Conservation (phyloP, 2,113 vertebrate genomes). For the Burhinus bistriatus region DNA sequence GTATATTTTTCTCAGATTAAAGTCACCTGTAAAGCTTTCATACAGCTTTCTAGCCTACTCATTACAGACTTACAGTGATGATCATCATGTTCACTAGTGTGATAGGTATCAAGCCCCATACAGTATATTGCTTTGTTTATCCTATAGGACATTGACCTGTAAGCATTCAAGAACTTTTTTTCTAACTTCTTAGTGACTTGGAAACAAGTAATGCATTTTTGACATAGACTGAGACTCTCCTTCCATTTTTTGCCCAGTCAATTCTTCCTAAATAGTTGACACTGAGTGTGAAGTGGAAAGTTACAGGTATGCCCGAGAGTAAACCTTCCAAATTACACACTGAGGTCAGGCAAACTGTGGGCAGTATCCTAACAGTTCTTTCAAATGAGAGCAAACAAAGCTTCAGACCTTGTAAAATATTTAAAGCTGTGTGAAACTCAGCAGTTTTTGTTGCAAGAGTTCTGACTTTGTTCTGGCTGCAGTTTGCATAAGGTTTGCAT, state of each 20-base stretch:
- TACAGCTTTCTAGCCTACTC: neutral
- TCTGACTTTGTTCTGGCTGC: neutral
- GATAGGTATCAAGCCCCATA: neutral
- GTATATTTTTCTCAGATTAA: neutral
- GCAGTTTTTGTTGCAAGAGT: slow-evolving; percentile 37
- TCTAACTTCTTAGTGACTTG: neutral
- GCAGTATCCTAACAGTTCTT: slow-evolving; percentile 69
- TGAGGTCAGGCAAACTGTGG: slow-evolving; percentile 67
- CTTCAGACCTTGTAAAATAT: slow-evolving; percentile 67
- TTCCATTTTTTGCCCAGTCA: neutral
- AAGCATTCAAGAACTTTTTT: neutral
- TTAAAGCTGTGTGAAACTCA: slow-evolving; percentile 61
- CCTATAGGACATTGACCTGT: neutral
- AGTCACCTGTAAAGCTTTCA: neutral
- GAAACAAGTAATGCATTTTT: neutral
- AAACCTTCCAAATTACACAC: slow-evolving; percentile 60
- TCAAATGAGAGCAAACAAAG: slow-evolving; percentile 66
- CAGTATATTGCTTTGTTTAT: neutral
- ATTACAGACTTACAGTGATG: neutral
- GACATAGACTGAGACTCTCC: neutral
- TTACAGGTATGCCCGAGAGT: slow-evolving; percentile 74
- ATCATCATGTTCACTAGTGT: neutral
- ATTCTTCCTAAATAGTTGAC: neutral
- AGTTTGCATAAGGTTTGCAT: slow-evolving; percentile 10
- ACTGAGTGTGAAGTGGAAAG: slow-evolving; percentile 71